Evolutionary conservation across 2,888 invertebrate genomes (phyloP), one percentile per base, ranked within the genome.

Genomic region (Euproctis similis): DNA sequence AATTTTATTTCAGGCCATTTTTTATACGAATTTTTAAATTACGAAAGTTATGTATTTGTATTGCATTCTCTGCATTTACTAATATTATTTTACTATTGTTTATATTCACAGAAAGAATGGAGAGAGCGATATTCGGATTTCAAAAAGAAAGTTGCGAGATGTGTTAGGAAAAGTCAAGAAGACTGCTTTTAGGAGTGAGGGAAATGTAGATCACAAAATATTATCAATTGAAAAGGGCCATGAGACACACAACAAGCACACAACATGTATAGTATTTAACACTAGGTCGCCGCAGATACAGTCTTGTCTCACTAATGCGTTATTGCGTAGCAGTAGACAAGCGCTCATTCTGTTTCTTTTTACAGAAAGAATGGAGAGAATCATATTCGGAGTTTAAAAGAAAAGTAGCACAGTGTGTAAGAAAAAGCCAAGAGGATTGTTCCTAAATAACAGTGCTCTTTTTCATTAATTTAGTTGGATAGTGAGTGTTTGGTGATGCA

Each of bases 91-190:
- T 53, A 46, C 32, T 52, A 42, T 54, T 74, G 58, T 76, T 81
- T 80, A 56, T 50, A 65, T 75, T 84, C 89, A 68, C 88, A 96
- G 95, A 98, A 98, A 92, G 97, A 97, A 89, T 97, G 97, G 96
- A 90, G 98, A 86, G 97, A 98, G 87, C 92, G 95, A 82, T 96
- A 95, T 87, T 88, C 92, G 80, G 97, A 96, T 86, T 98, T 98
- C 88, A 98, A 97, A 89, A 91, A 95, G 87, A 96, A 95, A 90
- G 98, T 98, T 64, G 96, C 97, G 63, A 90, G 93, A 86, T 97
- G 97, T 89, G 98, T 98, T 77, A 91, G 98, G 87, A 96, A 95
- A 89, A 98, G 97, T 90, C 97, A 98, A 90, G 98, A 98, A 86
- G 95, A 96, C 87, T 94, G 94, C 90, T 92, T 93, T 91, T 94